Evolutionary conservation across 2,797 vertebrate species (phyloP).

Genomic region (Trachurus trachurus): DNA sequence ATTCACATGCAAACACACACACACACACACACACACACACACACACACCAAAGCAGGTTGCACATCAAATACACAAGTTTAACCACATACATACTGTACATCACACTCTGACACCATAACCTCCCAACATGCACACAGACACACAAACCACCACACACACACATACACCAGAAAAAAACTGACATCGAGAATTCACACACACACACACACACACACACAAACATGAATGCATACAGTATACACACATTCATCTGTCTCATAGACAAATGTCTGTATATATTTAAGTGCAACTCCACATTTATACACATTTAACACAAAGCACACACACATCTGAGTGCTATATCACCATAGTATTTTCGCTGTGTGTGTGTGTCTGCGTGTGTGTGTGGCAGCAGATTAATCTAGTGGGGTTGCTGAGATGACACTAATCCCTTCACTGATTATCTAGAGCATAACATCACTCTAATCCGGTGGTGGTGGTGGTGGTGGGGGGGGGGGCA

Average conservation of each 20-base stretch:
- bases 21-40: not conserved
- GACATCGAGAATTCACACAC: not conserved
- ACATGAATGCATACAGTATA: not conserved
- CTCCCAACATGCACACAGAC: constrained; percentile 21
- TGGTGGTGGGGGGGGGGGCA: constrained; percentile 61
- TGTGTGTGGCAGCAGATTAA: constrained; percentile 75
- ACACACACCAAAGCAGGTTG: not conserved
- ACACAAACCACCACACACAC: constrained; percentile 10
- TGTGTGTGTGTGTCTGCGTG: constrained; percentile 42
- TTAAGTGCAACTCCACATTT: constrained; percentile 21
- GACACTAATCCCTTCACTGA: constrained; percentile 86
- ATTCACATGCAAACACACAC: no score
- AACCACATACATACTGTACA: constrained; percentile 23
- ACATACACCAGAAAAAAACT: constrained; percentile 2
- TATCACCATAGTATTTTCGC: constrained; percentile 28
- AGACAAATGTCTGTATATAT: constrained; percentile 3
- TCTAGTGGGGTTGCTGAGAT: constrained; percentile 81
- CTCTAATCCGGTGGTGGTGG: constrained; percentile 78
- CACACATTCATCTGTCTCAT: not conserved
- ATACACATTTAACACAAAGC: constrained; percentile 6
- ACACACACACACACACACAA: not conserved
- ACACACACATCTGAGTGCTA: constrained; percentile 22
- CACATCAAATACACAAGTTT: constrained; percentile 10
- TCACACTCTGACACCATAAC: constrained; percentile 43
- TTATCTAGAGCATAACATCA: constrained; percentile 87